These are phyloP conservation scores for Microtus ochrogaster DNA, from an alignment of 2,113 vertebrate species.

Conservation along the genomic window DNA sequence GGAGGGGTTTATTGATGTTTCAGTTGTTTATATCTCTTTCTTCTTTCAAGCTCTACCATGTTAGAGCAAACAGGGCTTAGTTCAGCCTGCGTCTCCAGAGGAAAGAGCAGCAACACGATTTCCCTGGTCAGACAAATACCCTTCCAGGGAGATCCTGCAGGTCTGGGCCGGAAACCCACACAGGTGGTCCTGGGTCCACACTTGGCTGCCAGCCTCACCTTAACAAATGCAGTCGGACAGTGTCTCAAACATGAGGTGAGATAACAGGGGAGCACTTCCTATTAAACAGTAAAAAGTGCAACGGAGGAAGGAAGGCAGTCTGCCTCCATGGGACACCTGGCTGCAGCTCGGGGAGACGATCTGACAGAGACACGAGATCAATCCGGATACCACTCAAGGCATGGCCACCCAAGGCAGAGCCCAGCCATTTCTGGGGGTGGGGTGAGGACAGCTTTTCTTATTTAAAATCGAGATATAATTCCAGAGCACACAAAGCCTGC, in stretches of 20 bases:
- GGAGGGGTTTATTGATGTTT: not conserved
- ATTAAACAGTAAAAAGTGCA: not conserved
- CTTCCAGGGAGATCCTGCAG: accelerated
- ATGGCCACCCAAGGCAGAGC: not conserved
- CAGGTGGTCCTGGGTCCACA: not conserved
- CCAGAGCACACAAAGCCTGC: conserved; percentile 61
- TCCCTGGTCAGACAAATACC: not conserved
- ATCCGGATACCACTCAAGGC: not conserved
- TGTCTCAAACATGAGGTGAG: not conserved
- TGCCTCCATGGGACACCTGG: not conserved
- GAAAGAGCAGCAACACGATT: not conserved
- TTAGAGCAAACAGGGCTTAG: conserved; percentile 37
- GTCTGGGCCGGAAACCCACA: not conserved
- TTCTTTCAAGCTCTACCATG: not conserved
- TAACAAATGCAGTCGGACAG: not conserved
- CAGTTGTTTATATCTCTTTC: not conserved
- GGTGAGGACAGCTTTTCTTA: conserved; percentile 9
- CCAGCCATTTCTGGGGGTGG: not conserved
- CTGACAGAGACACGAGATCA: not conserved
- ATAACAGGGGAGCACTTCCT: not conserved
- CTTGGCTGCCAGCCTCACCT: not conserved
- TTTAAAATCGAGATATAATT: conserved; percentile 74
- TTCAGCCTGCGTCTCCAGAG: not conserved
- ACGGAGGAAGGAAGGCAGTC: not conserved
- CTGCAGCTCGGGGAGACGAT: not conserved